phyloP scores from a whole-genome alignment of 1,140 invertebrate genomes.

The Amyelois transitella region DNA sequence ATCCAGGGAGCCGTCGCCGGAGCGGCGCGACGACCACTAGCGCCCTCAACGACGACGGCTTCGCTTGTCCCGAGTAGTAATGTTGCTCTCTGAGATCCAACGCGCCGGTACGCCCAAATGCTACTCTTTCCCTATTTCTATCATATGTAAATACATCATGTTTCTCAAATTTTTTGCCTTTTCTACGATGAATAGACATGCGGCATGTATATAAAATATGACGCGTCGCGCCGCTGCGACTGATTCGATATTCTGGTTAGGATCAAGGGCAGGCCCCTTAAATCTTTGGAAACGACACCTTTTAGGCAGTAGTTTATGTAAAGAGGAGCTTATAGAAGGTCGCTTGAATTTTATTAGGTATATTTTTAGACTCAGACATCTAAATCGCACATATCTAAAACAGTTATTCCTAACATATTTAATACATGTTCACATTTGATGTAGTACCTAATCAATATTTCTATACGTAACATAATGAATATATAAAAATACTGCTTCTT shows the following conservation, averaged over 20 bases:
- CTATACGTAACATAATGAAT: too few species aligned
- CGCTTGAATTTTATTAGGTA: constrained; percentile 17
- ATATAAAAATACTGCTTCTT: not conserved
- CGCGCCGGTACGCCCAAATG: not conserved
- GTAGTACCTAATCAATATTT: too few species aligned
- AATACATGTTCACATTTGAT: too few species aligned
- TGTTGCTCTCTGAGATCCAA: constrained; percentile 6
- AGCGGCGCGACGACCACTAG: constrained; percentile 50
- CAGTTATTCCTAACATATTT: too few species aligned
- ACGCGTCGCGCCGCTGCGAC: not conserved
- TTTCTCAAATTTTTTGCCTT: not conserved
- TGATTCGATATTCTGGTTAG: constrained; percentile 6
- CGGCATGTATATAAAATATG: not conserved
- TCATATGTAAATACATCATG: not conserved
- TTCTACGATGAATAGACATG: too few species aligned
- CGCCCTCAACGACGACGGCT: constrained; percentile 42
- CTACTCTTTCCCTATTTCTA: not conserved
- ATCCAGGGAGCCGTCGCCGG: constrained; percentile 70
- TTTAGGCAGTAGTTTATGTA: constrained; percentile 13
- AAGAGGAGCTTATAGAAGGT: constrained; percentile 26
- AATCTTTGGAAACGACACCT: constrained; percentile 8
- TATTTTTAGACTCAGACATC: constrained; percentile 5
- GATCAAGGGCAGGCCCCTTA: not conserved
- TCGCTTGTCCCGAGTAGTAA: constrained; percentile 14
- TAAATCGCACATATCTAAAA: constrained; percentile 10